Percentiles rank a stretch among this genome's conserved stretches.
Conservation (phyloP, 2,888 invertebrate genomes). For the Harpalus rubripes region DNA sequence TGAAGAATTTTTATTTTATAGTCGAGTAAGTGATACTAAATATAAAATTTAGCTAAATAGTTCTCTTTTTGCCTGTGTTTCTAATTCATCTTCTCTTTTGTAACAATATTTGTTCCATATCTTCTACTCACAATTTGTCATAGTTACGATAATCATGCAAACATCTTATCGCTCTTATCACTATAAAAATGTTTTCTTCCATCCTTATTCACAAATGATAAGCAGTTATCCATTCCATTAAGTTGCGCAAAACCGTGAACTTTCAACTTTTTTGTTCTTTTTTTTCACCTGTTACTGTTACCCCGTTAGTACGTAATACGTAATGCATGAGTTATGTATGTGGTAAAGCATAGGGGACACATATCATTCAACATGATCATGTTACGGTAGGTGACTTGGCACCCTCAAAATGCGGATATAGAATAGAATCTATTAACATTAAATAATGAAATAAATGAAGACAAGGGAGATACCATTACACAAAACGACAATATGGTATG, state of each 20-base stretch:
- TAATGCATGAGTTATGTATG: constrained; percentile 38
- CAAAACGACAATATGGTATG: not conserved
- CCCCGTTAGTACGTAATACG: not conserved
- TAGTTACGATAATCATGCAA: constrained; percentile 1
- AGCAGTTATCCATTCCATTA: not conserved
- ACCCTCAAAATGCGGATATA: constrained; percentile 35
- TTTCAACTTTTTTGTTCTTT: constrained; percentile 9
- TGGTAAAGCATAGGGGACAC: constrained; percentile 19
- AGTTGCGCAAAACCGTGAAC: constrained; percentile 25
- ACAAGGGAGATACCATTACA: not conserved
- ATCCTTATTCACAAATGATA: constrained; percentile 25
- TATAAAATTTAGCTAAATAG: no score
- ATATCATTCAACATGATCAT: constrained; percentile 44
- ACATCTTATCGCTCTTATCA: constrained; percentile 40
- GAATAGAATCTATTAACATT: constrained; percentile 16
- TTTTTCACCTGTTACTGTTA: constrained; percentile 33
- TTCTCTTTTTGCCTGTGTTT: no score
- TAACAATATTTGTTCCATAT: not conserved
- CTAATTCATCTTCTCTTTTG: not conserved
- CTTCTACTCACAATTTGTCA: not conserved
- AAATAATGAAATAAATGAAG: not conserved
- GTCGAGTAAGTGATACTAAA: no score
- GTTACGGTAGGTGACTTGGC: constrained; percentile 13
- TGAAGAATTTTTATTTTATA: no score
- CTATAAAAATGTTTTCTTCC: constrained; percentile 30